Conservation (phyloP, 2,888 invertebrate genomes). For the Apamea monoglypha region DNA sequence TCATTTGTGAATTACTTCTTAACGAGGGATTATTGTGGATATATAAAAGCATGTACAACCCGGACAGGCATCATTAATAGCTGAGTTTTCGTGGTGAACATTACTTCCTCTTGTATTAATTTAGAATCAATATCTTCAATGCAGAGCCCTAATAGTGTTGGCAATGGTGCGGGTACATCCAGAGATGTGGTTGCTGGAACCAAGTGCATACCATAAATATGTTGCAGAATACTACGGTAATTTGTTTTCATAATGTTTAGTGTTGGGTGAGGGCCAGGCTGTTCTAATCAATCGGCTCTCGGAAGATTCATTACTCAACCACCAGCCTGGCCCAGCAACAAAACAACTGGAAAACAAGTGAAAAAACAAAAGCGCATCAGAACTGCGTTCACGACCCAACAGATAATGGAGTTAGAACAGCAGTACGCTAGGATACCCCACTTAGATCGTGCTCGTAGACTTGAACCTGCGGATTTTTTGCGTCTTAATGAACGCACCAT, state of each 20-base stretch:
- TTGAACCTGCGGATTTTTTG: too few relatives aligned
- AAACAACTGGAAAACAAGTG: too few relatives aligned
- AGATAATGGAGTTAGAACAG: too few relatives aligned
- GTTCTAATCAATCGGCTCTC: too few relatives aligned
- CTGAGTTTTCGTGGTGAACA: constrained; percentile 72
- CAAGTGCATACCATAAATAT: constrained; percentile 58
- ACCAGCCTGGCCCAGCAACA: too few relatives aligned
- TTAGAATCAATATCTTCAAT: constrained; percentile 21
- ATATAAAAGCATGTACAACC: constrained; percentile 76
- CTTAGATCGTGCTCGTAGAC: too few relatives aligned
- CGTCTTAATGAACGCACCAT: too few relatives aligned
- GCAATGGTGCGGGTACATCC: constrained; percentile 36
- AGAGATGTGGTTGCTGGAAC: constrained; percentile 71
- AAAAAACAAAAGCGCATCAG: too few relatives aligned
- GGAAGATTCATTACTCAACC: too few relatives aligned
- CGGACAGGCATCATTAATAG: constrained; percentile 69
- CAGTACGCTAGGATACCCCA: too few relatives aligned
- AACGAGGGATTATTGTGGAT: constrained; percentile 63
- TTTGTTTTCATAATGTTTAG: constrained; percentile 22
- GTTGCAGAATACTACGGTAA: constrained; percentile 70
- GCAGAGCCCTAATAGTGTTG: constrained; percentile 40
- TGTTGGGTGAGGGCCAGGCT: too few relatives aligned
- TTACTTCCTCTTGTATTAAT: constrained; percentile 37
- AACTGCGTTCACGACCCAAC: too few relatives aligned
- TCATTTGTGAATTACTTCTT: constrained; percentile 71